Percentiles rank a stretch among this genome's conserved stretches.
phyloP scores from a whole-genome alignment of 1,140 invertebrate genomes.

The Himalopsyche phryganea region DNA sequence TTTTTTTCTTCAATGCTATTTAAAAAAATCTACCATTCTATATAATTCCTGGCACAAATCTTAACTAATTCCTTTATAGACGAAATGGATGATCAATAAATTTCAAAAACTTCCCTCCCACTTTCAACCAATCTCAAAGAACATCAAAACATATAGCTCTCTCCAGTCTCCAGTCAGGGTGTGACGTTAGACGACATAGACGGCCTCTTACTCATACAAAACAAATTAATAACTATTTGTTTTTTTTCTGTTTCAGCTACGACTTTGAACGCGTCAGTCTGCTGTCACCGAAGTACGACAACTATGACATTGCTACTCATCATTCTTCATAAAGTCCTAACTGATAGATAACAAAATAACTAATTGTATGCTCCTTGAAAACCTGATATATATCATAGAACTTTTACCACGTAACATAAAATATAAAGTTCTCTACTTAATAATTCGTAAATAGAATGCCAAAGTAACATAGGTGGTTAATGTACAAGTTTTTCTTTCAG shows the following conservation, averaged over 20 bases:
- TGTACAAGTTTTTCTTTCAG: background rate
- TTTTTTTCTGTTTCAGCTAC: constrained; percentile 24
- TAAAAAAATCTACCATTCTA: too few relatives aligned
- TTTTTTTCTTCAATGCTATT: too few relatives aligned
- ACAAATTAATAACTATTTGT: background rate
- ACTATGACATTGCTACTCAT: constrained; percentile 8
- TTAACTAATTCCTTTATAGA: too few relatives aligned
- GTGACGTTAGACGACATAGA: too few relatives aligned
- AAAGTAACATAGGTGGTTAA: constrained; percentile 1
- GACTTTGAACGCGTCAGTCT: constrained; percentile 12
- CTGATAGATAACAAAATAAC: constrained; percentile 32
- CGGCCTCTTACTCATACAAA: too few relatives aligned
- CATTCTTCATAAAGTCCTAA: constrained; percentile 23
- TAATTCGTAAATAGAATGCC: background rate
- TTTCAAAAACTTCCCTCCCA: too few relatives aligned
- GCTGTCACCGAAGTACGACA: background rate
- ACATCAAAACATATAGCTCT: too few relatives aligned
- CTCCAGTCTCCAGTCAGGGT: too few relatives aligned
- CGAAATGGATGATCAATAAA: too few relatives aligned
- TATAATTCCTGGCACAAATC: too few relatives aligned
- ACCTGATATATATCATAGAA: background rate
- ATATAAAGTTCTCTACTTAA: background rate
- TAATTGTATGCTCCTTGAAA: background rate
- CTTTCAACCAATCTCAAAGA: too few relatives aligned
- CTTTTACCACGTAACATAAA: background rate